Percentiles rank a stretch among this genome's conserved stretches.
These are phyloP conservation scores for Dascillus cervinus DNA, from an alignment of 2,888 invertebrate genomes.

Conservation along the genomic window DNA sequence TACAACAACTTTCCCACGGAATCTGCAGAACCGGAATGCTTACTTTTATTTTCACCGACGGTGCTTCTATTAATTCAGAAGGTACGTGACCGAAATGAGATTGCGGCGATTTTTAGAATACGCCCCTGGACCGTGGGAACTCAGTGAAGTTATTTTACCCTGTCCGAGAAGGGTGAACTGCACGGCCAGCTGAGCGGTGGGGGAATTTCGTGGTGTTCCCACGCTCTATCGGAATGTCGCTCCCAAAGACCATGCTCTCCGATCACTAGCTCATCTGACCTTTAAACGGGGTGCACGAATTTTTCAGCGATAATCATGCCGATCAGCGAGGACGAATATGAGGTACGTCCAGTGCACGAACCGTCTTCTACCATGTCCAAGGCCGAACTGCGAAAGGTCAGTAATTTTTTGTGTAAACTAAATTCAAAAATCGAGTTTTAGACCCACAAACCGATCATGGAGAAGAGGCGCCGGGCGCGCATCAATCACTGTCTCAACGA, in stretches of 20 bases:
- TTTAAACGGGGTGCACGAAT: conserved; percentile 17
- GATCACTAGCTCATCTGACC: conserved; percentile 19
- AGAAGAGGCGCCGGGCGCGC: conserved; percentile 79
- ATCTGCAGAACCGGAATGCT: no score
- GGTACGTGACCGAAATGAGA: no score
- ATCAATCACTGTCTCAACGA: conserved; percentile 87
- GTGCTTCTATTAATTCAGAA: no score
- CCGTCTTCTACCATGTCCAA: conserved; percentile 56
- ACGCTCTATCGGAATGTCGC: conserved; percentile 28
- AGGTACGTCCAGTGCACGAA: conserved; percentile 43
- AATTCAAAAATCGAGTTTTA: conserved; percentile 43
- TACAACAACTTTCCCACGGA: no score
- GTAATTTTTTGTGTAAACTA: conserved; percentile 1
- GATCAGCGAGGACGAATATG: conserved; percentile 55
- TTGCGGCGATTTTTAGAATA: conserved; percentile 4
- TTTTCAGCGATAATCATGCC: conserved; percentile 42
- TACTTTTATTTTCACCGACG: no score
- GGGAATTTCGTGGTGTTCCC: conserved; percentile 24
- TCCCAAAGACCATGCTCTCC: conserved; percentile 19
- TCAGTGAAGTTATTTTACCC: conserved; percentile 26
- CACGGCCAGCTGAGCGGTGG: conserved; percentile 20
- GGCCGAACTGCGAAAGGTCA: conserved; percentile 61
- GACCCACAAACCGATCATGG: conserved; percentile 92
- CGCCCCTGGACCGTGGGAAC: conserved; percentile 21
- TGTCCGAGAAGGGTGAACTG: conserved; percentile 21